Evolutionary conservation across 2,113 vertebrate species (phyloP), one percentile per base, ranked within the genome.

Genomic region (Melanerpes aurifrons): DNA sequence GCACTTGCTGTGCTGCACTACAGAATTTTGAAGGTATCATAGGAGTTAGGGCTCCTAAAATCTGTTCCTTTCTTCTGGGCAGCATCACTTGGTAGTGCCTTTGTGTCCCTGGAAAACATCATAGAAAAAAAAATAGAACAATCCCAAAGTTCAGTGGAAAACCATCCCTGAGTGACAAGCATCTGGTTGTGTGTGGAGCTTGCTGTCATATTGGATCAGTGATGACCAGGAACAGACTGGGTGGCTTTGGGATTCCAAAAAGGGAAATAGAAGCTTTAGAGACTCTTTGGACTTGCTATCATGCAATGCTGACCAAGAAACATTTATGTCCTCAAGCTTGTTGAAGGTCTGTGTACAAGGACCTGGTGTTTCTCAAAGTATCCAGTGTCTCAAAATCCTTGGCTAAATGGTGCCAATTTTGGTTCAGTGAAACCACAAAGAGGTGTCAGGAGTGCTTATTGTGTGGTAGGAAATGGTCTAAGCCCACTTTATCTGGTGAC

Each of bases 131-230:
- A 10, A 37, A 61, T 1, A 21, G 48, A 63, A 79, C 47, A 88
- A 79, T 69, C 63, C 50, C 11, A 6, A 70, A 86, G 21, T 8
- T 50, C 37, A n/a, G 29, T 25, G 12, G 45, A 56, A 59, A 80
- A 47, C 40, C 47, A 56, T 12, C 29, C 48, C 32, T 53, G 64
- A 73, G 53, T 19, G 58, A 61, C 32, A 54, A 85, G 66, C 10
- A 32, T 32, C 32, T 57, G 56, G n/a, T 37, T 69, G 10, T 13
- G 29, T 2, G 1, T 26, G 43, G 45, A 66, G 28, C 22, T 87
- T 67, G 61, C 32, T 76, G 3, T 10, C 4, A 2, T 0, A 2
- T 12, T 2, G 4, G 47, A 35, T 56, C 37, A 45, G 17, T 2
- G 15, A 67, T 25, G 24, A 47, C 10, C 11, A 5, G 15, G 22